Percentiles rank a stretch among this genome's conserved stretches.
Conservation (phyloP, 2,888 invertebrate species). For the Clistopyga incitator region DNA sequence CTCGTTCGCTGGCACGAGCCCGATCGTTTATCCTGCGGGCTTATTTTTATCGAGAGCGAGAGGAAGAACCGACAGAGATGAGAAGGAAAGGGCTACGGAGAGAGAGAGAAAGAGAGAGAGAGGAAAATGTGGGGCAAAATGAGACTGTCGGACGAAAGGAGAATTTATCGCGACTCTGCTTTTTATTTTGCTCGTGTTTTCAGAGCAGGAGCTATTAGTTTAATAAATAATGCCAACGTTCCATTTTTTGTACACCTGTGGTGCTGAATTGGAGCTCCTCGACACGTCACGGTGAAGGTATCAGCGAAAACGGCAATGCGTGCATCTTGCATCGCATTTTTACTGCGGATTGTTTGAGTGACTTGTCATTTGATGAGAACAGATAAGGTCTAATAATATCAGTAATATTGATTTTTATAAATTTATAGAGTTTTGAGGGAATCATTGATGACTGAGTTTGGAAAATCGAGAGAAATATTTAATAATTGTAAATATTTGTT, state of each 20-base stretch:
- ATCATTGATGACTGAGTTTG: too few species aligned
- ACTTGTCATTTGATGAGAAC: neutral
- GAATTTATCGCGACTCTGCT: neutral
- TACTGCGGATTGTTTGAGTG: neutral
- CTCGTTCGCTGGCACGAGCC: conserved; percentile 42
- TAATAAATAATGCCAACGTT: neutral
- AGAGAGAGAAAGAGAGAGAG: neutral
- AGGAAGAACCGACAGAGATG: conserved; percentile 10
- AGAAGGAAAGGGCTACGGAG: conserved; percentile 10
- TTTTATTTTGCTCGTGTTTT: neutral
- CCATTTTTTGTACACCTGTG: neutral
- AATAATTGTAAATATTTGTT: too few species aligned
- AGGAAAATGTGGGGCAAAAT: conserved; percentile 9
- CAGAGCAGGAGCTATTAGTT: neutral
- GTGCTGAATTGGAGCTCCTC: neutral
- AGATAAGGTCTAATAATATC: too few species aligned
- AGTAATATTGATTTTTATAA: too few species aligned
- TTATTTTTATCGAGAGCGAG: conserved; percentile 41
- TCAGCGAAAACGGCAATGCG: neutral
- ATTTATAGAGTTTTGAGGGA: too few species aligned
- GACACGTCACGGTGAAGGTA: neutral
- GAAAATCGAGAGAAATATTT: too few species aligned
- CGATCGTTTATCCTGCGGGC: conserved; percentile 54
- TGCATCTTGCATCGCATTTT: neutral
- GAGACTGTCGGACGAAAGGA: neutral